Evolutionary conservation across 2,888 invertebrate genomes (phyloP).

Genomic region (Ormyrus labotus): DNA sequence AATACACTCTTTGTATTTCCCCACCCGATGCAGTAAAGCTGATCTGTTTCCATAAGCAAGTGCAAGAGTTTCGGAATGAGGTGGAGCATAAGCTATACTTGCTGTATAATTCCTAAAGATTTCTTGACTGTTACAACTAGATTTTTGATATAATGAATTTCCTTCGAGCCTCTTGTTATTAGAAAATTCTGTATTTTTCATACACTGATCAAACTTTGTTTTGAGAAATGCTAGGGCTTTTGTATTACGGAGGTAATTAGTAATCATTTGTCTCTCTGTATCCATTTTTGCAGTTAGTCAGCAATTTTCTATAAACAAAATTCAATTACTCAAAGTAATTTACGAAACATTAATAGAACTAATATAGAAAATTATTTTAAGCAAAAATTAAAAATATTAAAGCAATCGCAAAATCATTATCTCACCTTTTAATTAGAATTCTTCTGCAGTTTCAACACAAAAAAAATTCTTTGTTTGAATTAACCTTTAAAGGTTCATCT

Average conservation of each 20-base stretch:
- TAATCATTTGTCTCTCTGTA: conserved; percentile 5
- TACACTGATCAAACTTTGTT: conserved; percentile 9
- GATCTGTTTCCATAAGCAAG: conserved; percentile 87
- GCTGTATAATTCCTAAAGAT: conserved; percentile 72
- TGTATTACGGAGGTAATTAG: neutral
- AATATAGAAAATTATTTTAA: too few relatives aligned
- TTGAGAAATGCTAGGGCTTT: neutral
- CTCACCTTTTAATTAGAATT: too few relatives aligned
- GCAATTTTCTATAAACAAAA: neutral
- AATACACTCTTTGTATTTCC: conserved; percentile 81
- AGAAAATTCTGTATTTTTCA: conserved; percentile 25
- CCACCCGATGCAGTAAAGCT: conserved; percentile 82
- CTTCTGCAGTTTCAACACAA: too few relatives aligned
- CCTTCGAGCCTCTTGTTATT: neutral
- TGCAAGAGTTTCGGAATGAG: conserved; percentile 79
- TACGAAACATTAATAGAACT: neutral
- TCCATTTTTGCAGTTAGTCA: conserved; percentile 19
- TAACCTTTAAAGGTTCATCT: too few relatives aligned
- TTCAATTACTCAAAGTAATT: neutral
- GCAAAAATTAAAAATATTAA: too few relatives aligned
- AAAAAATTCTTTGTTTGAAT: too few relatives aligned
- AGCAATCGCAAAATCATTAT: too few relatives aligned
- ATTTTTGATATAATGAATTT: conserved; percentile 11
- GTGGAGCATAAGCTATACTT: conserved; percentile 81
- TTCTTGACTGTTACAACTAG: neutral